Conservation (phyloP, 2,888 invertebrate genomes). For the Spodoptera exigua region DNA sequence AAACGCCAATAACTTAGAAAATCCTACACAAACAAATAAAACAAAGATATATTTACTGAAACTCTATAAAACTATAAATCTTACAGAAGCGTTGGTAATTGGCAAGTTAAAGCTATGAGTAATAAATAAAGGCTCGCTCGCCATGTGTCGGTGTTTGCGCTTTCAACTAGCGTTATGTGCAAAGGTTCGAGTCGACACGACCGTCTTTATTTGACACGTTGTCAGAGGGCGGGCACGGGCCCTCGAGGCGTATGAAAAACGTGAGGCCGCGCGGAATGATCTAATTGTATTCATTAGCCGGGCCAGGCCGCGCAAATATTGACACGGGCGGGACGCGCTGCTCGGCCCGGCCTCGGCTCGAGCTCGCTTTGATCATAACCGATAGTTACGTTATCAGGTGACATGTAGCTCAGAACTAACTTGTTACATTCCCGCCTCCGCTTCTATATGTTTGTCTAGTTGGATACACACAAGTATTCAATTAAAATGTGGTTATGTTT, state of each 20-base stretch:
- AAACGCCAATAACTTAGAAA: background rate
- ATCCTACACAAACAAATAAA: conserved; percentile 25
- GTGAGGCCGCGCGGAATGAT: conserved; percentile 89
- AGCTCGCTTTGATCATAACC: conserved; percentile 59
- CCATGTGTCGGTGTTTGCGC: conserved; percentile 69
- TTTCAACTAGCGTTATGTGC: conserved; percentile 73
- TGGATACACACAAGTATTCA: conserved; percentile 4
- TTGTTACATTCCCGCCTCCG: conserved; percentile 4
- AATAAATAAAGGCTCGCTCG: conserved; percentile 55
- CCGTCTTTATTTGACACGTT: conserved; percentile 81
- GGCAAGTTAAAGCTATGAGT: conserved; percentile 47
- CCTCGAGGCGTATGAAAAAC: conserved; percentile 85
- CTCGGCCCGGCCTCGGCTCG: conserved; percentile 57
- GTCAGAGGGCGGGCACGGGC: conserved; percentile 74
- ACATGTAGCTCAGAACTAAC: conserved; percentile 24
- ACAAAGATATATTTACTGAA: conserved; percentile 28
- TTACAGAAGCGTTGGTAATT: conserved; percentile 47
- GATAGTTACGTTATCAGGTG: conserved; percentile 46
- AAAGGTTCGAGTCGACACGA: conserved; percentile 67
- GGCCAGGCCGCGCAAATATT: conserved; percentile 87
- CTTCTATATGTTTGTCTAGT: no score
- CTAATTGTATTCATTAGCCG: conserved; percentile 89
- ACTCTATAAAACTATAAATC: conserved; percentile 10
- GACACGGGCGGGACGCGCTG: conserved; percentile 75
- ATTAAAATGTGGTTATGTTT: background rate